Conservation (phyloP, 1,140 invertebrate genomes). For the Ptiloglossa arizonensis region DNA sequence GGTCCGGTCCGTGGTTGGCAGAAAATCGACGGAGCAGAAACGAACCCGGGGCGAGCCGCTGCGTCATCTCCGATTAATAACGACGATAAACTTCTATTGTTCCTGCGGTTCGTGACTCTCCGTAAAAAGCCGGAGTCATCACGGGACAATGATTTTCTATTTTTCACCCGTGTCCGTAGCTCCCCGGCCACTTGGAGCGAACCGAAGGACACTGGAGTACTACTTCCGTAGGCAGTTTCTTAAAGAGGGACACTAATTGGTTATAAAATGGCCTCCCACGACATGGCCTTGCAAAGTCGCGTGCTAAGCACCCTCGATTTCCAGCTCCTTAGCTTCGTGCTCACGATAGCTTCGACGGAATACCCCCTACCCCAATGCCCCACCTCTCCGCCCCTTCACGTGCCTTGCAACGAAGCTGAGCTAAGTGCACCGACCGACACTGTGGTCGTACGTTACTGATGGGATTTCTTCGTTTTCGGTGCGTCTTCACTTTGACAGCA, state of each 20-base stretch:
- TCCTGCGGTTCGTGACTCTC: slow-evolving; percentile 15
- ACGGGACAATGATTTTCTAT: slow-evolving; percentile 45
- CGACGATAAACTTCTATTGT: slow-evolving; percentile 21
- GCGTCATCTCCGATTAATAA: background rate
- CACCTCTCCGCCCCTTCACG: too few species aligned
- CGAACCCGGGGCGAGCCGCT: background rate
- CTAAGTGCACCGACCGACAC: too few species aligned
- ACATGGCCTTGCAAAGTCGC: slow-evolving; percentile 65
- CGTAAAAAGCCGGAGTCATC: slow-evolving; percentile 22
- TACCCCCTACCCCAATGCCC: background rate
- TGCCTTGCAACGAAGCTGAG: too few species aligned
- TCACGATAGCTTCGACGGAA: slow-evolving; percentile 52
- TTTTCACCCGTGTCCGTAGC: slow-evolving; percentile 2
- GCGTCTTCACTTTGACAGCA: too few species aligned
- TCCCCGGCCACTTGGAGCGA: slow-evolving; percentile 30
- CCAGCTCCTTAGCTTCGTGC: slow-evolving; percentile 39
- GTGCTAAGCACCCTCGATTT: slow-evolving; percentile 68
- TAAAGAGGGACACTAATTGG: slow-evolving; percentile 68
- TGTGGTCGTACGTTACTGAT: too few species aligned
- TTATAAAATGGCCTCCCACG: slow-evolving; percentile 68
- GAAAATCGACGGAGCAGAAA: background rate
- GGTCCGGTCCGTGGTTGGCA: background rate
- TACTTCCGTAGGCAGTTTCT: slow-evolving; percentile 54
- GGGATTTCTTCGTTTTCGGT: too few species aligned
- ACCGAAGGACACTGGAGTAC: slow-evolving; percentile 34